Evolutionary conservation across 2,888 invertebrate species (phyloP), one percentile per base, ranked within the genome.

Genomic region (Loripinus fragilis): DNA sequence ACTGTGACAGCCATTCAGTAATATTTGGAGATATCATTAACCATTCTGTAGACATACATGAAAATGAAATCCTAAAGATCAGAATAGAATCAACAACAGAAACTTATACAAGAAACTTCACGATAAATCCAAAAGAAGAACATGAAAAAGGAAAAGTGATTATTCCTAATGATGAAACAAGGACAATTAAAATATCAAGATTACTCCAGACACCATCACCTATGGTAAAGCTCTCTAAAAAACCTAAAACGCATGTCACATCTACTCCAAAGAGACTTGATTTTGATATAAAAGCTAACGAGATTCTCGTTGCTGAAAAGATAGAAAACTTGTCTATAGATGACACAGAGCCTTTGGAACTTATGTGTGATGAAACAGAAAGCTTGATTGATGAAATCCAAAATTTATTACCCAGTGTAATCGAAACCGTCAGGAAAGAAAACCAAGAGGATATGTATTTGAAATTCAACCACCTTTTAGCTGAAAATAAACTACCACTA

Each of bases 401-500:
- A 25, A 2, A 10, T 7, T 25, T 55, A 25, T 10, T 55, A 55
- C 55, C 55, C 7, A 7, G 5, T 25, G 55, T 55, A 8, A 2
- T 55, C 2, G 30, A 55, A 55, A 28, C 55, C 5, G 3, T 55
- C 5, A 25, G 28, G 28, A 17, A 8, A 8, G 28, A 3, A 28
- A 17, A 55, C 28, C 23, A 55, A 8, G 28, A 28, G 3, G 55
- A 55, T 7, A 55, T 17, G 7, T 55, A 55, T 17, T 28, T 55
- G 55, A 55, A 55, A 55, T 55, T 55, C 17, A 17, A 55, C 8
- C 25, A 17, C 2, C 25, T 55, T 10, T 28, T 55, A 7, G 55
- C 55, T 23, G 55, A 55, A 55, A 55, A 55, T 17, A 55, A 55
- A 55, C 28, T 55, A 28, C 55, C 55, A 17, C 55, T 55, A 12